Percentiles rank a stretch among this genome's conserved stretches.
These are phyloP conservation scores for Trachops cirrhosus DNA, from an alignment of 2,797 vertebrate species.

Conservation along the genomic window DNA sequence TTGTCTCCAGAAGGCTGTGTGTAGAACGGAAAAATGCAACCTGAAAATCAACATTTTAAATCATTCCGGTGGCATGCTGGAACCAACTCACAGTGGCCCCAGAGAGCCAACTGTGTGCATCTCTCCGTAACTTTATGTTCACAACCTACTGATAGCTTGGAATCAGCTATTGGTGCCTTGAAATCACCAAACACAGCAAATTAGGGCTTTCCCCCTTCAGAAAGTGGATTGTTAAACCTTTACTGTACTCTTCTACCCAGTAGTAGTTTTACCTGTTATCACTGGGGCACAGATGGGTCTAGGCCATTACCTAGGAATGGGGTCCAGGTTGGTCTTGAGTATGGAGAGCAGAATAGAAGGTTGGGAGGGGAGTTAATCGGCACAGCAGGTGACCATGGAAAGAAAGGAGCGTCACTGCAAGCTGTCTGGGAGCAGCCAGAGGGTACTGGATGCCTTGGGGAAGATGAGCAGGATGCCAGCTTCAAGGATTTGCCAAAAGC, in stretches of 20 bases:
- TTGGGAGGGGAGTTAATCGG: background rate
- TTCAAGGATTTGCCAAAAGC: background rate
- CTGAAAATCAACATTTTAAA: background rate
- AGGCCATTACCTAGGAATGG: background rate
- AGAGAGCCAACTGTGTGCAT: background rate
- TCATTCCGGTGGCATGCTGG: background rate
- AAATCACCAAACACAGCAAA: background rate
- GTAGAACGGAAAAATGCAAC: background rate
- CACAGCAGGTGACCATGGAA: background rate
- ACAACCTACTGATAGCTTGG: background rate
- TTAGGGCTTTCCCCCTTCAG: background rate
- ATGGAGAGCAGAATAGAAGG: background rate
- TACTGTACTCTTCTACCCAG: background rate
- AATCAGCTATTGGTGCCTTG: background rate
- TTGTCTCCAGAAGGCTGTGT: conserved; percentile 20
- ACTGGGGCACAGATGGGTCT: background rate
- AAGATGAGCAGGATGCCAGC: background rate
- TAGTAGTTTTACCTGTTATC: background rate
- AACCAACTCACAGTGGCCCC: accelerated
- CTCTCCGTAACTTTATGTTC: background rate
- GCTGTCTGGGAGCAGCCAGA: background rate
- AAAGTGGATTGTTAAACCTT: background rate
- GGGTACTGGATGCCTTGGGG: background rate
- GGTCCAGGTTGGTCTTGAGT: background rate
- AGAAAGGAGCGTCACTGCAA: background rate